A percentile compares a stretch with the other conserved stretches of the same genome.
These are phyloP conservation scores for Scaptomyza cyrtandrae DNA, from an alignment of 2,888 invertebrate species.

Conservation along the genomic window DNA sequence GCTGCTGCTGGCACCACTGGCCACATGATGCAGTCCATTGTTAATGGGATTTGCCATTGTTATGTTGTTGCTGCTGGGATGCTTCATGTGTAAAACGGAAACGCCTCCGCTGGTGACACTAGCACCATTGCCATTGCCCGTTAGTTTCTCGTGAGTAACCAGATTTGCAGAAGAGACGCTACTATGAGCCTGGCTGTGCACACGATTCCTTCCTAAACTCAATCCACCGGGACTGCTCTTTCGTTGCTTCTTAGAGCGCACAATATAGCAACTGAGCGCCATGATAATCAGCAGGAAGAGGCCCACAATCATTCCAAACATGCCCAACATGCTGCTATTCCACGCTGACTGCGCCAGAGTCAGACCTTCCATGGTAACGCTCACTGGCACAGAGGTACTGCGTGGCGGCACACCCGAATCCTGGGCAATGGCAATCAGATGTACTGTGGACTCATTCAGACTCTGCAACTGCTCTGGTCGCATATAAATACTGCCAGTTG, in stretches of 20 bases:
- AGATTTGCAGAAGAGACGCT: constrained; percentile 84
- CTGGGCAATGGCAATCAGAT: constrained; percentile 92
- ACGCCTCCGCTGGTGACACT: constrained; percentile 78
- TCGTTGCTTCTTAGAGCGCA: constrained; percentile 86
- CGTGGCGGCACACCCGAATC: constrained; percentile 94
- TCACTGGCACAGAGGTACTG: constrained; percentile 89
- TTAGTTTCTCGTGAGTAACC: constrained; percentile 82
- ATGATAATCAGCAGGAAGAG: constrained; percentile 91
- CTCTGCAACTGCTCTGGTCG: constrained; percentile 85
- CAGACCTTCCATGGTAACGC: constrained; percentile 87
- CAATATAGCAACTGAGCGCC: constrained; percentile 91
- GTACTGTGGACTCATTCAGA: constrained; percentile 87
- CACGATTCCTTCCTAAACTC: constrained; percentile 82
- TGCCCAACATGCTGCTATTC: constrained; percentile 85
- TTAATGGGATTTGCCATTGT: constrained; percentile 82
- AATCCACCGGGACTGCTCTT: constrained; percentile 73
- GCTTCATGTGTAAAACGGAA: constrained; percentile 82
- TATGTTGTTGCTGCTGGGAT: constrained; percentile 79
- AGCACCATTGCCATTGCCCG: constrained; percentile 70
- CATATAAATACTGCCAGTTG: constrained; percentile 87
- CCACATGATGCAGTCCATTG: constrained; percentile 76
- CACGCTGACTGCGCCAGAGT: constrained; percentile 85
- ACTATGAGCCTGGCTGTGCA: constrained; percentile 83
- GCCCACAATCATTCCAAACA: constrained; percentile 90
- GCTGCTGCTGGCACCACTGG: constrained; percentile 85